Percentiles rank a stretch among this genome's conserved stretches.
Evolutionary conservation across 2,113 vertebrate species (phyloP).

Genomic region (Oostethus manadensis): DNA sequence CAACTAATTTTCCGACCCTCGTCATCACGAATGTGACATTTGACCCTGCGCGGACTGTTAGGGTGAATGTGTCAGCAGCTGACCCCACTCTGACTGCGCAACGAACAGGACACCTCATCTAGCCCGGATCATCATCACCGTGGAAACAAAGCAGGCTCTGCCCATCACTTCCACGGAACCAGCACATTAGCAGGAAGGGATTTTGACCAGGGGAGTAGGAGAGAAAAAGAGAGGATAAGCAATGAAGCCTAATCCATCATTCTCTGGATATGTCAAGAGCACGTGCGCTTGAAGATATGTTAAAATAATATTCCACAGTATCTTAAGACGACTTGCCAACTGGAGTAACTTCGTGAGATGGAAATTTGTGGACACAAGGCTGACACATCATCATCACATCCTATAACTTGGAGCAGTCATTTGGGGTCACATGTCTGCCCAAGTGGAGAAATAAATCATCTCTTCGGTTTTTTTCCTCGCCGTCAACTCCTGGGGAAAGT

Average conservation of each 20-base stretch:
- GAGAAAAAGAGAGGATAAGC: too few species aligned
- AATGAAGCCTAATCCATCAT: too few species aligned
- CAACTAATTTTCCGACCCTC: background rate
- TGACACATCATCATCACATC: background rate
- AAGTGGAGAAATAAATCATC: conserved; percentile 5
- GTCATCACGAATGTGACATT: conserved; percentile 11
- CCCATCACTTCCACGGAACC: conserved; percentile 12
- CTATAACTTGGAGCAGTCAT: conserved; percentile 5
- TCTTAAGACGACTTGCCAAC: background rate
- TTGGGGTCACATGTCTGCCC: conserved; percentile 6
- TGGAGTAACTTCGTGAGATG: background rate
- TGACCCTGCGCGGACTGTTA: background rate
- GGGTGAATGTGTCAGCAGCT: conserved; percentile 39
- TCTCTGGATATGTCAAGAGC: too few species aligned
- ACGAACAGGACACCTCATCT: conserved; percentile 35
- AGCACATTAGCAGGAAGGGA: conserved; percentile 4
- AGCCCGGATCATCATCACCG: conserved; percentile 16
- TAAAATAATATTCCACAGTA: background rate
- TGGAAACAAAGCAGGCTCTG: conserved; percentile 28
- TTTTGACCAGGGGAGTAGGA: background rate
- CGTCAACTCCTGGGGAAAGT: background rate
- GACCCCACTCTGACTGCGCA: conserved; percentile 43
- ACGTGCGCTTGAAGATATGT: background rate
- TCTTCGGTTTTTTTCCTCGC: conserved; percentile 1
- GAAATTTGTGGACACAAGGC: conserved; percentile 2